A percentile compares a stretch with the other conserved stretches of the same genome.
Evolutionary conservation across 2,888 invertebrate genomes (phyloP).

Genomic region (Drymonia ruficornis): DNA sequence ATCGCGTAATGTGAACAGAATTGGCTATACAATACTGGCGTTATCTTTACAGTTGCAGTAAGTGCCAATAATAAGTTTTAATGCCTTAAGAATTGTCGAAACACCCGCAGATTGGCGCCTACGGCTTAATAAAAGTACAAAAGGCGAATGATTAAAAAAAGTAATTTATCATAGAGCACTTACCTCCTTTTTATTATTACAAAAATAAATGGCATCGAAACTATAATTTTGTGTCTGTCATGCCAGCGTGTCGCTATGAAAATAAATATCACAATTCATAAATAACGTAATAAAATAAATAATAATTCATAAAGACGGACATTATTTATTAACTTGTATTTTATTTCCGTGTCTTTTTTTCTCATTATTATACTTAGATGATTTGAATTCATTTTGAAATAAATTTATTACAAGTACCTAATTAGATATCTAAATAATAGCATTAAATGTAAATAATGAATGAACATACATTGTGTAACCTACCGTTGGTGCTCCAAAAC

Average conservation of each 20-base stretch:
- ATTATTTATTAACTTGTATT: no score
- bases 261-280: no score
- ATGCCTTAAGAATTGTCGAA: conserved; percentile 57
- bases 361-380: no score
- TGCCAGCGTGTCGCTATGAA: no score
- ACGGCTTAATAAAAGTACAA: conserved; percentile 57
- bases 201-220: background rate
- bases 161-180: background rate
- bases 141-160: background rate
- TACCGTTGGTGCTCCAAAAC: conserved; percentile 19
- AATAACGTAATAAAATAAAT: no score
- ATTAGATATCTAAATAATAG: no score
- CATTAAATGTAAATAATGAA: background rate
- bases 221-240: no score
- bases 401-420: no score
- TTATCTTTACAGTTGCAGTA: conserved; percentile 76
- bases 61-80: conserved; percentile 78
- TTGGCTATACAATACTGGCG: conserved; percentile 71
- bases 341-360: no score
- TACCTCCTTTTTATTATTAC: background rate
- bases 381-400: no score
- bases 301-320: no score
- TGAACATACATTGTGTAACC: background rate
- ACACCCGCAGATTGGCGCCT: conserved; percentile 60
- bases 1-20: conserved; percentile 74